Conservation (phyloP, 2,888 invertebrate species). For the Trichopoda pennipes region DNA sequence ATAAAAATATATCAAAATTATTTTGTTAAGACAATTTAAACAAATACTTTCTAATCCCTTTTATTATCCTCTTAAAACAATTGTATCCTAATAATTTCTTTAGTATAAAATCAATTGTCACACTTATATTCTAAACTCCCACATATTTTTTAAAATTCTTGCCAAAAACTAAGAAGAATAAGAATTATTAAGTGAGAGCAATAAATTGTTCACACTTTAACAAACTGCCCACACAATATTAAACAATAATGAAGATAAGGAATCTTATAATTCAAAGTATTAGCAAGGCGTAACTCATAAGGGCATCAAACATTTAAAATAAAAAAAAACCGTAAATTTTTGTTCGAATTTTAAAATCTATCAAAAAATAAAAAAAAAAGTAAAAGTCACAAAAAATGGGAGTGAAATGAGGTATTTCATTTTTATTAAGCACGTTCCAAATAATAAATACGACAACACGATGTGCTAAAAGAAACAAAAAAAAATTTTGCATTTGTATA, state of each 20-base stretch:
- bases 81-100: conserved; percentile 42
- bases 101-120: conserved; percentile 55
- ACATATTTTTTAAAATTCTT: conserved; percentile 36
- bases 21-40: not conserved
- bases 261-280: conserved; percentile 63
- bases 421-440: conserved; percentile 53
- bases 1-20: not conserved
- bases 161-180: conserved; percentile 5
- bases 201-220: conserved; percentile 60
- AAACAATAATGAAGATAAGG: conserved; percentile 43
- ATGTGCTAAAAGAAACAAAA: conserved; percentile 39
- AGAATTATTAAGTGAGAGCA: conserved; percentile 23
- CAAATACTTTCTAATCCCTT: not conserved
- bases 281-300: conserved; percentile 61
- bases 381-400: conserved; percentile 31
- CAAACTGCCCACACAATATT: conserved; percentile 61
- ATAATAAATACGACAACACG: conserved; percentile 24
- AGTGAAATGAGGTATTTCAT: conserved; percentile 47
- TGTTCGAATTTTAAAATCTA: conserved; percentile 34
- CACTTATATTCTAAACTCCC: conserved; percentile 44
- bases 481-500: conserved; percentile 36
- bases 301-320: conserved; percentile 27
- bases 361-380: conserved; percentile 1
- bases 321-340: conserved; percentile 14
- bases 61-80: not conserved